These are phyloP conservation scores for Apistogramma diplotaenia DNA, from an alignment of 2,113 vertebrate species.

Conservation along the genomic window DNA sequence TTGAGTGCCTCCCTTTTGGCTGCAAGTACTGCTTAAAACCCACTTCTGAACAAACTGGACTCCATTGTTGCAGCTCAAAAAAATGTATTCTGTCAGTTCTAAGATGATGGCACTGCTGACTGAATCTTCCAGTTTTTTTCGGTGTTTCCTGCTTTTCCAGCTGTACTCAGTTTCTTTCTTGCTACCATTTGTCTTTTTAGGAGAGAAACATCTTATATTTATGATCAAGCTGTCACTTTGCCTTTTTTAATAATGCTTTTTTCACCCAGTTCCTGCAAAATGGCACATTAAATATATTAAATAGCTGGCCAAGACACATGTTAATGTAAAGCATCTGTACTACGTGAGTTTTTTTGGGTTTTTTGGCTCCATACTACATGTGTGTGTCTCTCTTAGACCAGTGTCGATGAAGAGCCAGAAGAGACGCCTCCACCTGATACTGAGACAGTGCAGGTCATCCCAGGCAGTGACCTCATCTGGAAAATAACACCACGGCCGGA, in stretches of 20 bases:
- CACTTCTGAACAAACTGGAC: not conserved
- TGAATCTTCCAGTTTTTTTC: not conserved
- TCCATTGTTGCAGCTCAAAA: not conserved
- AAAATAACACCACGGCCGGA: slow-evolving; percentile 91
- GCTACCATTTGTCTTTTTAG: not conserved
- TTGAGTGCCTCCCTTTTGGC: not conserved
- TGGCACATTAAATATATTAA: accelerated
- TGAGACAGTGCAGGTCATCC: slow-evolving; percentile 90
- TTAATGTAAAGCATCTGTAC: not conserved
- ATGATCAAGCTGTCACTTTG: not conserved
- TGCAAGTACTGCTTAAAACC: not conserved
- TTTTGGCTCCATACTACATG: not conserved
- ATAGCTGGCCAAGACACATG: not conserved
- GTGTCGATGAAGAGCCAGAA: slow-evolving; percentile 86
- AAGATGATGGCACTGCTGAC: not conserved
- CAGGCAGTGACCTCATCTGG: slow-evolving; percentile 92
- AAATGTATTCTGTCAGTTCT: not conserved
- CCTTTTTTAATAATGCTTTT: not conserved
- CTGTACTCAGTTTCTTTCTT: not conserved
- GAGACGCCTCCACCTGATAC: slow-evolving; percentile 91
- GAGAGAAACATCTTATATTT: not conserved
- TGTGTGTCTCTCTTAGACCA: slow-evolving; percentile 54
- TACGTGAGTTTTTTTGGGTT: not conserved
- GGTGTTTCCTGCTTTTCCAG: not conserved
- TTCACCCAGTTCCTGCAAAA: not conserved